Percentiles rank a stretch among this genome's conserved stretches.
These are phyloP conservation scores for Gymnocephalus cernua DNA, from an alignment of 2,113 vertebrate species.

Conservation along the genomic window DNA sequence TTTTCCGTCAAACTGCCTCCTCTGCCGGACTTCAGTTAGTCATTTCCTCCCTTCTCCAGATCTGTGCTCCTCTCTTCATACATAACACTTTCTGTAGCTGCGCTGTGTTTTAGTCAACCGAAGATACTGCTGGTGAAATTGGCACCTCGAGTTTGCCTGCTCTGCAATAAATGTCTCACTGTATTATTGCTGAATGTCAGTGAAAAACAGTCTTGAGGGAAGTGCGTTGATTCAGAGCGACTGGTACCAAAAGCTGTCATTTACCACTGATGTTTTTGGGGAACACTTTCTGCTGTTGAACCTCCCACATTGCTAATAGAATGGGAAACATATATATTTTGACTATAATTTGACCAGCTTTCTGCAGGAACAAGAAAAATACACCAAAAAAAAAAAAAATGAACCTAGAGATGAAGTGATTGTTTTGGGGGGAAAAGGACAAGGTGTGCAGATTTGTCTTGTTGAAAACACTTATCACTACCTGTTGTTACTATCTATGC, in stretches of 20 bases:
- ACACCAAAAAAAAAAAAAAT: neutral
- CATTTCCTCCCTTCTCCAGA: constrained; percentile 12
- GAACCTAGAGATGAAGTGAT: neutral
- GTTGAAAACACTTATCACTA: neutral
- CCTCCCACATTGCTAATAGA: neutral
- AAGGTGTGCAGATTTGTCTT: too few species aligned
- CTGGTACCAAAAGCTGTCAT: constrained; percentile 51
- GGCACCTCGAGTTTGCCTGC: constrained; percentile 31
- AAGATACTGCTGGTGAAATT: constrained; percentile 51
- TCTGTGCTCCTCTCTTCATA: neutral
- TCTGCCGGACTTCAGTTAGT: constrained; percentile 6
- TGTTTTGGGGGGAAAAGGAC: neutral
- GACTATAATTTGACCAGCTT: neutral
- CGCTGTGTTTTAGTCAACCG: constrained; percentile 11
- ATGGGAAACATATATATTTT: neutral
- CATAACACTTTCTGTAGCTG: constrained; percentile 22
- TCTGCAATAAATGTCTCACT: constrained; percentile 6
- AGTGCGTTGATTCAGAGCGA: constrained; percentile 23
- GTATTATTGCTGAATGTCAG: constrained; percentile 21
- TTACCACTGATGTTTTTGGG: constrained; percentile 21
- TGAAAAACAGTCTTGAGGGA: constrained; percentile 9
- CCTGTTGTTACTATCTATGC: neutral
- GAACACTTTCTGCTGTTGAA: constrained; percentile 8
- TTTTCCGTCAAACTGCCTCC: neutral
- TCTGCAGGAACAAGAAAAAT: constrained; percentile 7